Conservation (phyloP, 2,888 invertebrate species). For the Epinotia brunnichana region DNA sequence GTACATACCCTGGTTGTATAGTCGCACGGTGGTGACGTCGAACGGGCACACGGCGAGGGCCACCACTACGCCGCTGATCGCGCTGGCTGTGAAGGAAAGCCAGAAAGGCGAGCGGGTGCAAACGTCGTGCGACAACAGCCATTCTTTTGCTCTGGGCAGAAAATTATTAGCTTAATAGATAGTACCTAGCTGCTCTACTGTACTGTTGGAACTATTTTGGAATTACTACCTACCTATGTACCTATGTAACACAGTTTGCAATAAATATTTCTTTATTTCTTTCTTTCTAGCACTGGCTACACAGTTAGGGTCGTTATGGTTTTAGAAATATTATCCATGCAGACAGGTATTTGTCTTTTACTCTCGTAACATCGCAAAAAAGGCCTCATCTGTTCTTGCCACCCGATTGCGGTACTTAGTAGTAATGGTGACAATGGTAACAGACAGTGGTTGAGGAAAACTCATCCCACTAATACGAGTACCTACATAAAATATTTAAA, state of each 20-base stretch:
- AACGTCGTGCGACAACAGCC: constrained; percentile 62
- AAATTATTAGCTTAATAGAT: constrained; percentile 10
- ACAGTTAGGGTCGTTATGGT: not conserved
- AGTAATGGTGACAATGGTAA: not conserved
- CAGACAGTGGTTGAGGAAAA: too few relatives aligned
- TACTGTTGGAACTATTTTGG: too few relatives aligned
- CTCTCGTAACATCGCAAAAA: too few relatives aligned
- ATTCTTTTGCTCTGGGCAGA: constrained; percentile 70
- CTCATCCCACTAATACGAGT: too few relatives aligned
- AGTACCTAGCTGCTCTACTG: too few relatives aligned
- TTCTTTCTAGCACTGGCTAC: too few relatives aligned
- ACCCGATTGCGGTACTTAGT: not conserved
- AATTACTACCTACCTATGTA: too few relatives aligned
- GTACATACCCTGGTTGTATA: constrained; percentile 93
- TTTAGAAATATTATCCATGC: not conserved
- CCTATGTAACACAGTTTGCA: too few relatives aligned
- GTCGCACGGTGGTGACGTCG: constrained; percentile 92
- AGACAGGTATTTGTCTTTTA: too few relatives aligned
- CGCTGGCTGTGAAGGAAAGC: constrained; percentile 84
- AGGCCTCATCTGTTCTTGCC: not conserved
- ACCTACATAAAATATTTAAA: too few relatives aligned
- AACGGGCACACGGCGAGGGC: constrained; percentile 92
- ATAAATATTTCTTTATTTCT: too few relatives aligned
- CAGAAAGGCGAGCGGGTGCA: constrained; percentile 67
- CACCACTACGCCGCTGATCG: constrained; percentile 90